Evolutionary conservation across 2,113 vertebrate genomes (phyloP), one percentile per base, ranked within the genome.

Genomic region (Phrynosoma platyrhinos): DNA sequence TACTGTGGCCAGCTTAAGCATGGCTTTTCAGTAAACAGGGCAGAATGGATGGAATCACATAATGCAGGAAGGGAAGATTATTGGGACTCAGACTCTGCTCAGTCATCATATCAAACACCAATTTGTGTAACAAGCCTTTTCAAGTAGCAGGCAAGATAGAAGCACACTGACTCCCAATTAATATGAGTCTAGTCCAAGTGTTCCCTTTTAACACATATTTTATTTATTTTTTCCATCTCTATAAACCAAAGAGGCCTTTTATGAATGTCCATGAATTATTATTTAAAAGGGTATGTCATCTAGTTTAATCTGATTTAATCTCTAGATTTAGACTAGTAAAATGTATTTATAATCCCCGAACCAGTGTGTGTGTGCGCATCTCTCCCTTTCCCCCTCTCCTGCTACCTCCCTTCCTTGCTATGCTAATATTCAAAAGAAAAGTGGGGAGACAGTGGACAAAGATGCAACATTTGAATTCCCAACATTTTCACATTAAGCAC

Each of bases 291-390:
- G 90, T 90, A 95, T 91, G 89, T 93, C 92, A 93, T 94, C 94
- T 94, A 69, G 18, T 87, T 95, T 95, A 96, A 94, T 95, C 94
- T 90, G 93, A 94, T 94, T 93, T 95, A 95, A 96, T 95, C 93
- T 91, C 36, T 91, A 95, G 91, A 96, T 96, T 95, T 93, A 87
- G 91, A 89, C 12, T 93, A 93, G 84, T 90, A 90, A 94, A 94
- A 93, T 94, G 78, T 92, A 95, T 95, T 95, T 95, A 95, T 92
- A 95, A 92, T 88, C 52, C 79, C 77, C 30, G 92, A 89, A 92
- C 72, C 93, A 84, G 82, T 88, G 84, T 32, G 21, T 32, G 84
- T 87, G 84, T 25, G 13, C 25, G 4, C 12, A 10, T 36, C 55
- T 14, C 9, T 58, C 55, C 55, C 9, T 9, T 23, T 71, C 7